Conservation (phyloP, 1,140 invertebrate species). For the Caenorhabditis elegans region WBcel235 BX284604.4:5754001-5754500, state of each 20-base stretch:
- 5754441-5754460: too few relatives aligned
- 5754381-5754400: too few relatives aligned
- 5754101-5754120: background rate
- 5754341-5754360: background rate
- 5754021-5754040: too few relatives aligned
- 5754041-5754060: conserved; percentile 4
- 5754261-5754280: background rate
- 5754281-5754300: conserved; percentile 16
- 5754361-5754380: background rate
- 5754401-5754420: background rate
- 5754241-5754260: background rate
- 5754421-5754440: background rate
- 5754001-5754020: too few relatives aligned
- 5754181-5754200: background rate
- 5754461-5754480: too few relatives aligned
- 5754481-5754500: too few relatives aligned
- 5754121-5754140: background rate
- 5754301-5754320: background rate
- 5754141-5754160: background rate
- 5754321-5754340: background rate
- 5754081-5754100: conserved; percentile 33
- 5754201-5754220: background rate
- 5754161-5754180: background rate
- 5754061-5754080: conserved; percentile 29
- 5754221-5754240: background rate